Evolutionary conservation across 2,888 invertebrate genomes (phyloP).

Genomic region (Odontocerum albicorne): DNA sequence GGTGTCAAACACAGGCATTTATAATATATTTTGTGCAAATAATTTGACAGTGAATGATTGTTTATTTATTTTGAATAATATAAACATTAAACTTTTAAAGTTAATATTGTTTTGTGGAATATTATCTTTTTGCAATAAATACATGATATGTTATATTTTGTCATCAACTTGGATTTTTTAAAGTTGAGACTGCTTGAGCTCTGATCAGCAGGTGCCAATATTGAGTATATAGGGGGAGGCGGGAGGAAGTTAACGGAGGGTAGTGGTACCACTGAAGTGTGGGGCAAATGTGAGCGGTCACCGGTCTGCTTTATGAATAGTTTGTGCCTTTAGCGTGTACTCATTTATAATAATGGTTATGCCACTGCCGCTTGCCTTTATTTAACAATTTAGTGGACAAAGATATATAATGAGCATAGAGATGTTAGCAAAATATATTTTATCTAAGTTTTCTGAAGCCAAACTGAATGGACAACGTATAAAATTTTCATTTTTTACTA

Average conservation of each 20-base stretch:
- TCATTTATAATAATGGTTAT: conserved; percentile 28
- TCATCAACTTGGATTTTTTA: too few species aligned
- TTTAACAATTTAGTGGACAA: conserved; percentile 35
- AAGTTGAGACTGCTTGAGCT: too few species aligned
- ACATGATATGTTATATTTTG: too few species aligned
- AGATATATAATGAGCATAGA: conserved; percentile 29
- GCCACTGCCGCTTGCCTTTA: conserved; percentile 35
- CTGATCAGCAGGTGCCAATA: too few species aligned
- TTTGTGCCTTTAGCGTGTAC: conserved; percentile 36
- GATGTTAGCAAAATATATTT: conserved; percentile 36
- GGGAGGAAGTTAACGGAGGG: not conserved
- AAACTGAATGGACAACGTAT: conserved; percentile 38
- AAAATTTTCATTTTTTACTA: conserved; percentile 39
- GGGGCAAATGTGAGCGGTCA: conserved; percentile 31
- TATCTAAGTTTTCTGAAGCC: conserved; percentile 37
- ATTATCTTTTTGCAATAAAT: too few species aligned
- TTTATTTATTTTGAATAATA: too few species aligned
- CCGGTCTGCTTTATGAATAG: conserved; percentile 35
- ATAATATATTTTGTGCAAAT: too few species aligned
- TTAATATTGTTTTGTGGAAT: too few species aligned
- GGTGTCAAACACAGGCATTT: too few species aligned
- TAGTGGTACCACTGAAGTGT: conserved; percentile 29
- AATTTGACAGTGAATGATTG: too few species aligned
- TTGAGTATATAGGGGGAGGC: not conserved
- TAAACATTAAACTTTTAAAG: too few species aligned